Evolutionary conservation across 92 coral and sea anemone species (phyloP), one percentile per base, ranked within the genome.

Genomic region (Paramuricea clavata): DNA sequence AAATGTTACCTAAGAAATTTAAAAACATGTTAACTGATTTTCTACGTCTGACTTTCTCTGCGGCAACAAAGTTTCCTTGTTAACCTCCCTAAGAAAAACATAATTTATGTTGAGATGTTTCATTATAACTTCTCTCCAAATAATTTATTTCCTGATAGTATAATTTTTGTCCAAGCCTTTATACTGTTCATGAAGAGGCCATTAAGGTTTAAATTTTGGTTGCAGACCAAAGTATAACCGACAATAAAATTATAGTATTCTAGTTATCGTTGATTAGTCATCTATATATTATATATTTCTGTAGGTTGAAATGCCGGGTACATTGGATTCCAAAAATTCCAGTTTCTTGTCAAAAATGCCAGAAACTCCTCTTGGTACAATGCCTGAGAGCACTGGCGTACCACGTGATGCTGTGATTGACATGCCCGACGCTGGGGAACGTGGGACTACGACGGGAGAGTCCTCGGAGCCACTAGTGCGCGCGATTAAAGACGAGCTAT

Each of bases 371-470:
- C 44, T 76, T 22, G 67, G 27, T 52, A 15, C 83, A 19, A 34
- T 65, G 33, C 82, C 93, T 25, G 87, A 88, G 61, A 70, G 60
- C 72, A 49, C 81, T 3, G 17, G 73, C 34, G 81, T 44, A 62
- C 91, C 98, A 69, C 98, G 91, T 92, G 95, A 95, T 83, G 90
- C 98, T 12, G 81, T 87, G 5, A 82, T 95, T n/a, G 97, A 92
- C 68, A 89, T 93, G 92, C 87, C 82, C 36, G 85, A 81, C 69
- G 27, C 72, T 80, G 89, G 87, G 23, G 95, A 93, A 83, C 95
- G 85, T 85, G 87, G 89, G 25, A 27, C 88, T 43, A 62, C 91
- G 52, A 78, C 94, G 43, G 98, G 98, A 71, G 90, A 90, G 79
- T 82, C 98, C 30, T 94, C 98, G 5, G 95, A 95, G 76, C 98